Evolutionary conservation across 1,140 invertebrate species (phyloP).

Genomic region (Mamestra configurata): DNA sequence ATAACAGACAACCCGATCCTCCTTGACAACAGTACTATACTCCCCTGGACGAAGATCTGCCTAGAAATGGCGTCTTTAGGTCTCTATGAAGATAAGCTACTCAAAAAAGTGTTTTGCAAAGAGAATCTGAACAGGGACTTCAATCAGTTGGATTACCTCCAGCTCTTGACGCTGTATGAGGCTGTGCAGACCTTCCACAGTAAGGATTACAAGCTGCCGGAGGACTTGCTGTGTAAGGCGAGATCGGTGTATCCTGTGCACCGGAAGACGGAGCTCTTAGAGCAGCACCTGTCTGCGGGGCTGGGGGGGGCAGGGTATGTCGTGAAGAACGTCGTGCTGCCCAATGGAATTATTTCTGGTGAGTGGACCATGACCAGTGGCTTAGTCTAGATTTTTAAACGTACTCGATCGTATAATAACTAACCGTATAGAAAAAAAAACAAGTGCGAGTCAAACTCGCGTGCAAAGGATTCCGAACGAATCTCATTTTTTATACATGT

Average conservation of each 20-base stretch:
- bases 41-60: constrained; percentile 85
- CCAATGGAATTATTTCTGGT: constrained; percentile 77
- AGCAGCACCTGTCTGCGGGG: constrained; percentile 66
- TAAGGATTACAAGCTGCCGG: constrained; percentile 67
- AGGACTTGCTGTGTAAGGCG: constrained; percentile 64
- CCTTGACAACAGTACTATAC: constrained; percentile 68
- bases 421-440: too few species aligned
- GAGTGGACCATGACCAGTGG: not conserved
- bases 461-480: too few species aligned
- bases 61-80: constrained; percentile 88
- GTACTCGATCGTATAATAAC: too few species aligned
- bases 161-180: constrained; percentile 88
- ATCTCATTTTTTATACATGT: too few species aligned
- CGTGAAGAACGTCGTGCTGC: constrained; percentile 72
- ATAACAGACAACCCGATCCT: constrained; percentile 78
- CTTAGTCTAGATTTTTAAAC: too few species aligned
- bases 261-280: constrained; percentile 59
- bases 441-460: too few species aligned
- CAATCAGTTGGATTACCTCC: constrained; percentile 84
- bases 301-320: constrained; percentile 71
- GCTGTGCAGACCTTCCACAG: constrained; percentile 88
- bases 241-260: constrained; percentile 70
- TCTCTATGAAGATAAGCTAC: constrained; percentile 86
- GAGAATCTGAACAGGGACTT: constrained; percentile 79
- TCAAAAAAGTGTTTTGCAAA: constrained; percentile 86